phyloP scores from a whole-genome alignment of 2,113 vertebrate genomes.

The Phalacrocorax aristotelis region DNA sequence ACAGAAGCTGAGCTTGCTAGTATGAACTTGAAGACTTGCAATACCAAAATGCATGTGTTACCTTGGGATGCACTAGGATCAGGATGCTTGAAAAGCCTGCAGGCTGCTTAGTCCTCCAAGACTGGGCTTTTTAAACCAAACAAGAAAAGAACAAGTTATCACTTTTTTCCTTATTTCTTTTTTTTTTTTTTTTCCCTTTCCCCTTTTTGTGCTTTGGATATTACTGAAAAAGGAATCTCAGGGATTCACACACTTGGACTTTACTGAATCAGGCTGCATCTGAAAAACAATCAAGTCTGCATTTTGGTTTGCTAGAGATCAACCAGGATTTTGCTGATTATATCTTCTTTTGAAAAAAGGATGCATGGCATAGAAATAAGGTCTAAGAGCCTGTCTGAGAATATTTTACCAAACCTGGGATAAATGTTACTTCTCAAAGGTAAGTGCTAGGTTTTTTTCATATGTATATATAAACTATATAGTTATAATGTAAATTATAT shows the following conservation, averaged over 20 bases:
- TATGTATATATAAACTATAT: not conserved
- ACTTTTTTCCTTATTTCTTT: not conserved
- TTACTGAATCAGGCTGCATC: conserved; percentile 66
- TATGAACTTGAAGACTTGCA: conserved; percentile 66
- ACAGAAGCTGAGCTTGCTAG: conserved; percentile 5
- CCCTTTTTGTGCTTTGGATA: conserved; percentile 70
- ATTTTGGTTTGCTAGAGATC: conserved; percentile 59
- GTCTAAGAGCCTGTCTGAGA: conserved; percentile 60
- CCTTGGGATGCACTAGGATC: conserved; percentile 51
- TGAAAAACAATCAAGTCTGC: conserved; percentile 50
- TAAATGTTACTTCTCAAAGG: conserved; percentile 78
- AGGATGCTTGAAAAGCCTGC: conserved; percentile 54
- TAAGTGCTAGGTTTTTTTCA: conserved; percentile 44
- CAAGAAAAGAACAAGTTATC: conserved; percentile 63
- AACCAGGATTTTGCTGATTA: conserved; percentile 57
- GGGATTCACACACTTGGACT: conserved; percentile 66
- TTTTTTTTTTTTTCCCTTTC: not conserved
- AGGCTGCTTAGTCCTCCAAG: conserved; percentile 51
- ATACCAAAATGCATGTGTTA: conserved; percentile 55
- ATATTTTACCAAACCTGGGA: conserved; percentile 58
- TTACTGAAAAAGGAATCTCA: conserved; percentile 70
- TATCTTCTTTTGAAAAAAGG: conserved; percentile 42
- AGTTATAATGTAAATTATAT: not conserved
- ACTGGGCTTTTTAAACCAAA: conserved; percentile 31
- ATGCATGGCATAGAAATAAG: conserved; percentile 68